phyloP scores from a whole-genome alignment of 2,113 vertebrate genomes.

The Chaetodon auriga region DNA sequence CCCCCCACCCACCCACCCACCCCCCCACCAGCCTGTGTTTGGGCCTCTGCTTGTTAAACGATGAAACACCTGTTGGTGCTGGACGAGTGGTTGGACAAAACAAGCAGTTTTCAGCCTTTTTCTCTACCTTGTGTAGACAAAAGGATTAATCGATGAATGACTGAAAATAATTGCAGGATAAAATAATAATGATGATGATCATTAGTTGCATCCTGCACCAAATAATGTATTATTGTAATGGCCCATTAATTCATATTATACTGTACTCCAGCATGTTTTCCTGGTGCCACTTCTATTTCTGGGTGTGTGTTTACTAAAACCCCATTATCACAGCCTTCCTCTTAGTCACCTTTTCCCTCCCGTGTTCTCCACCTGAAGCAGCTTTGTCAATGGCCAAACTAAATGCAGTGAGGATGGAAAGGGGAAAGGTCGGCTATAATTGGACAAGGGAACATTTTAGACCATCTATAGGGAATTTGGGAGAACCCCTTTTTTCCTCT shows the following conservation, averaged over 20 bases:
- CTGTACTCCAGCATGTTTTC: background rate
- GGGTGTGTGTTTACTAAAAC: slow-evolving; percentile 40
- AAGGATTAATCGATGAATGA: background rate
- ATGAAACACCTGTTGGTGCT: background rate
- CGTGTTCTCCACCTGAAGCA: slow-evolving; percentile 18
- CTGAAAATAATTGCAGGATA: background rate
- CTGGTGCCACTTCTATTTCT: slow-evolving; percentile 18
- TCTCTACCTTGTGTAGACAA: background rate
- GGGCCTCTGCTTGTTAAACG: background rate
- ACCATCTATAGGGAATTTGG: slow-evolving; percentile 24
- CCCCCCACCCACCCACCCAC: background rate
- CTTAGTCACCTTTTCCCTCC: slow-evolving; percentile 62
- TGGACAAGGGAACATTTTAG: slow-evolving; percentile 16
- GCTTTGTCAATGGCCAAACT: slow-evolving; percentile 4
- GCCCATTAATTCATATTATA: background rate
- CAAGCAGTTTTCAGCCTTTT: too few relatives aligned
- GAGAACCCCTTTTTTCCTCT: slow-evolving; percentile 22
- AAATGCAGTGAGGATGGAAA: background rate
- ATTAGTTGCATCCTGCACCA: background rate
- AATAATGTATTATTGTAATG: background rate
- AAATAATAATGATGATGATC: background rate
- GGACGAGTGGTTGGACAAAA: background rate
- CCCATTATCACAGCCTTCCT: slow-evolving; percentile 41
- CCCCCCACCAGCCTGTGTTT: background rate
- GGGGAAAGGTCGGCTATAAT: slow-evolving; percentile 32